These are phyloP conservation scores for Magallana nippona DNA, from an alignment of 2,888 invertebrate genomes.

Conservation along the genomic window DNA sequence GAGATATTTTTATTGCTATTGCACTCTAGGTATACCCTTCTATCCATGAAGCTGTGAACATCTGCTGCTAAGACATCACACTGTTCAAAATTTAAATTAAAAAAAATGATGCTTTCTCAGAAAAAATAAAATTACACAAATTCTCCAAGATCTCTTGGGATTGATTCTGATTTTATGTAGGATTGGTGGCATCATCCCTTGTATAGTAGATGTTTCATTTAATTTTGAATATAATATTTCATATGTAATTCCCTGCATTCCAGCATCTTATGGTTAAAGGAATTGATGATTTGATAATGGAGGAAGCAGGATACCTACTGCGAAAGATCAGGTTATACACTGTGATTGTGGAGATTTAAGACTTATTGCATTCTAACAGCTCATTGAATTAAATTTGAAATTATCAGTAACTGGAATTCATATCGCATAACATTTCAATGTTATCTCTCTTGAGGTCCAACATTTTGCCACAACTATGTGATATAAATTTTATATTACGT, in stretches of 20 bases:
- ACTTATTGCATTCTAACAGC: background rate
- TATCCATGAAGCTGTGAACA: background rate
- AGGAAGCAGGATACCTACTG: background rate
- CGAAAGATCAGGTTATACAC: background rate
- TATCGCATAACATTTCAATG: too few species aligned
- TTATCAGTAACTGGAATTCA: too few species aligned
- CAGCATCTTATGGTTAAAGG: background rate
- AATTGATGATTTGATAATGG: background rate
- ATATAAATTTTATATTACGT: too few species aligned
- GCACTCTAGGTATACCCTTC: background rate
- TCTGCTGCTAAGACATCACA: constrained; percentile 3
- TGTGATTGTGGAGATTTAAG: background rate
- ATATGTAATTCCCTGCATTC: background rate
- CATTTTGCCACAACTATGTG: too few species aligned
- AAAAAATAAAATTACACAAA: constrained; percentile 6
- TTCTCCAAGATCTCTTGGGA: constrained; percentile 13
- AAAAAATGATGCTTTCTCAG: background rate
- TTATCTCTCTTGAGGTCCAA: too few species aligned
- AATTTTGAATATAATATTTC: background rate
- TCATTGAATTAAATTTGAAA: too few species aligned
- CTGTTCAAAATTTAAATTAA: constrained; percentile 10
- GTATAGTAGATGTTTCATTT: background rate
- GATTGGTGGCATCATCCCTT: constrained; percentile 19
- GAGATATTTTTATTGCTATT: background rate
- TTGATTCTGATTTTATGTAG: background rate